Evolutionary conservation across 2,888 invertebrate genomes (phyloP), one percentile per base, ranked within the genome.

Genomic region (Unio pictorum): DNA sequence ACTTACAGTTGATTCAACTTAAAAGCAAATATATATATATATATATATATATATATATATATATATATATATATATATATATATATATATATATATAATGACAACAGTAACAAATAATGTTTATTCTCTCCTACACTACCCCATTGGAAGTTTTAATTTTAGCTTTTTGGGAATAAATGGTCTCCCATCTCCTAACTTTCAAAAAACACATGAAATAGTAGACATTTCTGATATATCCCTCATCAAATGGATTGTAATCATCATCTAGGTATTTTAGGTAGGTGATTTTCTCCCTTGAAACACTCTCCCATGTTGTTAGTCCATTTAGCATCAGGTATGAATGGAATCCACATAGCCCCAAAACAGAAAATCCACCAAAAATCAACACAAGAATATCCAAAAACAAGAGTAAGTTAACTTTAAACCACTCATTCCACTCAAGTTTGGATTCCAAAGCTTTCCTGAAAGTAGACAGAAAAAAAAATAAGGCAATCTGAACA

Each of bases 271-370:
- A 83, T 71, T 87, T 88, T 23, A 90, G 83, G 78, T 90, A 90
- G 7, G 89, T 87, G 67, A 90, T 90, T 73, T 88, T 85, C 66
- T 86, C 86, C 56, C 89, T 78, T 26, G 89, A 87, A 4, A 87
- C 84, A 23, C 82, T 80, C 75, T 90, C 90, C 90, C 90, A 90
- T 3, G 90, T 90, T 1, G 90, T 89, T 55, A 84, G 72, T 68
- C 89, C 89, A 69, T 76, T 82, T 18, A 82, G 66, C 84, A 89
- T 87, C 28, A 90, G 82, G 78, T 89, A 90, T 20, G 86, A 83
- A 76, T 90, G 90, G 70, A 89, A 87, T 61, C 80, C 71, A 55
- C 85, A 73, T 20, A 90, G 84, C 6, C 86, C 83, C 11, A 83
- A 45, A 4, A 87, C 86, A 1, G 85, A 80, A 17, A 88, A 74